These are phyloP conservation scores for Probaryconus sp. DNA, from an alignment of 1,140 invertebrate species.

Conservation along the genomic window DNA sequence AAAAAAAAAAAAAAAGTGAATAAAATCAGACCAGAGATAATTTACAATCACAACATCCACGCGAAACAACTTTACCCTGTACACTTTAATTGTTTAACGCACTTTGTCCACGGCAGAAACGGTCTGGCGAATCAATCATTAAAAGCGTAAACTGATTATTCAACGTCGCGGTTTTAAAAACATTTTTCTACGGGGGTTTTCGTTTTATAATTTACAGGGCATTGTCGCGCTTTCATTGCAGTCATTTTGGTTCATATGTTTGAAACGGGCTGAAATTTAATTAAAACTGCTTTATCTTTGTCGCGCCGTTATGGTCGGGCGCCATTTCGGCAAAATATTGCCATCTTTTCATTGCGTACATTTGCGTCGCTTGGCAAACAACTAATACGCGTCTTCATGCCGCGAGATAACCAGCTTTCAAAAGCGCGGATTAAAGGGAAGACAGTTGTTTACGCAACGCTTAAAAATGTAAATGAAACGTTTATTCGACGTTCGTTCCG, in stretches of 20 bases:
- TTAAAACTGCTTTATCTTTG: constrained; percentile 50
- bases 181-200: constrained; percentile 16
- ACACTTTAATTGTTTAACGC: not conserved
- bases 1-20: too few species aligned
- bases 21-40: too few species aligned
- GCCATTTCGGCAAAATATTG: constrained; percentile 42
- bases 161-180: not conserved
- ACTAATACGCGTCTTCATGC: constrained; percentile 25
- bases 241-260: constrained; percentile 28
- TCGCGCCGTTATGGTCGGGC: constrained; percentile 22
- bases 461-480: constrained; percentile 26
- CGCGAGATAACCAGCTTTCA: constrained; percentile 5
- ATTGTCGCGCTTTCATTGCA: constrained; percentile 31
- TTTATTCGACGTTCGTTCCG: not conserved
- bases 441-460: constrained; percentile 5
- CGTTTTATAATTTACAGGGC: constrained; percentile 32
- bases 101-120: constrained; percentile 1
- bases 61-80: not conserved
- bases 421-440: constrained; percentile 22
- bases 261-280: constrained; percentile 43
- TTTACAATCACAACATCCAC: too few species aligned
- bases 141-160: constrained; percentile 3
- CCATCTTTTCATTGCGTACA: constrained; percentile 39
- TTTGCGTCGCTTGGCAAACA: constrained; percentile 1
- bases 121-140: constrained; percentile 12